These are phyloP conservation scores for Bufo bufo DNA, from an alignment of 2,113 vertebrate species.

Conservation along the genomic window DNA sequence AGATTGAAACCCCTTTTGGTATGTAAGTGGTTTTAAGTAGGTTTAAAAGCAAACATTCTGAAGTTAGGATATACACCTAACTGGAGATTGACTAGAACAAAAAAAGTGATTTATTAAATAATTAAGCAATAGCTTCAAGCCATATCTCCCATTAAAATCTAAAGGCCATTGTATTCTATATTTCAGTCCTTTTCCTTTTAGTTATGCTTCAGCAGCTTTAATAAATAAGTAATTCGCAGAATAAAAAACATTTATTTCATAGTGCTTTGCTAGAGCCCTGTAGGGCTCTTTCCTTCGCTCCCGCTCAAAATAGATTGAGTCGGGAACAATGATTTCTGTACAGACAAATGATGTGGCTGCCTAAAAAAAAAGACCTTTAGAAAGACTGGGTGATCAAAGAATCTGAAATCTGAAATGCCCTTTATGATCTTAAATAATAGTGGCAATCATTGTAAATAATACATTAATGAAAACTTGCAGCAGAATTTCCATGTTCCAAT, in stretches of 20 bases:
- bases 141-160: slow-evolving; percentile 79
- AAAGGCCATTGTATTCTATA: slow-evolving; percentile 77
- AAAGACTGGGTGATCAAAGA: slow-evolving; percentile 54
- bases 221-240: slow-evolving; percentile 81
- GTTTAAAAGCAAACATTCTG: slow-evolving; percentile 70
- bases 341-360: slow-evolving; percentile 62
- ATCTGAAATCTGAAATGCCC: slow-evolving; percentile 53
- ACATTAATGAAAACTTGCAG: slow-evolving; percentile 33
- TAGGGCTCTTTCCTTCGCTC: slow-evolving; percentile 71
- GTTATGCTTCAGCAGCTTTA: slow-evolving; percentile 77
- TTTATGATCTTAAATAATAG: slow-evolving; percentile 48
- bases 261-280: slow-evolving; percentile 69
- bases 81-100: slow-evolving; percentile 68
- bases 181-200: slow-evolving; percentile 76
- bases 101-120: slow-evolving; percentile 82
- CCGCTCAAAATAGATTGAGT: slow-evolving; percentile 71
- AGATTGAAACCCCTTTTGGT: slow-evolving; percentile 65
- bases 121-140: slow-evolving; percentile 82
- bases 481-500: slow-evolving; percentile 50
- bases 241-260: slow-evolving; percentile 71
- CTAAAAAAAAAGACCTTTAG: slow-evolving; percentile 61
- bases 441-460: slow-evolving; percentile 60
- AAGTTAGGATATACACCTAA: slow-evolving; percentile 75
- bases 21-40: slow-evolving; percentile 69
- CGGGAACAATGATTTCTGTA: slow-evolving; percentile 62